A percentile compares a stretch with the other conserved stretches of the same genome.
Evolutionary conservation across 2,888 invertebrate species (phyloP).

Genomic region (Clunio marinus): DNA sequence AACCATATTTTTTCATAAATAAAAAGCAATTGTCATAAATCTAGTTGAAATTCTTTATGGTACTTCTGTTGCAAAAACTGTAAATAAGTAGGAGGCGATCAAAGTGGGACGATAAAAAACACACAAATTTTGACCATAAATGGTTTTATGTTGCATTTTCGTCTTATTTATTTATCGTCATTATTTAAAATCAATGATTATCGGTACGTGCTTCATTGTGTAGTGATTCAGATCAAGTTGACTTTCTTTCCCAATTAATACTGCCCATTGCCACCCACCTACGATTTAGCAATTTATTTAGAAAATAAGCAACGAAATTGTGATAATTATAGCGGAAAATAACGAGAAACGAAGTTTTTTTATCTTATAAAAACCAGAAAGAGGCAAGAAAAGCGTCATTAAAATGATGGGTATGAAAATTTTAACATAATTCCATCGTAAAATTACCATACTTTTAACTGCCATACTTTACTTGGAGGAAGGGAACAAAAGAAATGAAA

Average conservation of each 20-base stretch:
- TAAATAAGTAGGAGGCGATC: too few species aligned
- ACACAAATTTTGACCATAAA: constrained; percentile 3
- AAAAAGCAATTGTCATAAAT: constrained; percentile 22
- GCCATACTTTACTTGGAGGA: not conserved
- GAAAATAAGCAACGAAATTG: not conserved
- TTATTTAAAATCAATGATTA: constrained; percentile 33
- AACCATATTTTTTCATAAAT: constrained; percentile 32
- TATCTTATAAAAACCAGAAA: constrained; percentile 29
- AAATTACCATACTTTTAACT: constrained; percentile 29
- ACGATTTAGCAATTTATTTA: too few species aligned
- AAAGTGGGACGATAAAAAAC: constrained; percentile 15
- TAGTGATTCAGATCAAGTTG: constrained; percentile 24
- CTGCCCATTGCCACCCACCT: too few species aligned
- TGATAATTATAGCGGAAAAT: constrained; percentile 1
- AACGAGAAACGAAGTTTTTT: not conserved
- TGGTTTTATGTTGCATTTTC: not conserved
- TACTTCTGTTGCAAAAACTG: too few species aligned
- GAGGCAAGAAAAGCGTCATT: constrained; percentile 25
- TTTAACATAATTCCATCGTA: constrained; percentile 30
- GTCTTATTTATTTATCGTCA: not conserved
- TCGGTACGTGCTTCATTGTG: too few species aligned
- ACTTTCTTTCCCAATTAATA: too few species aligned
- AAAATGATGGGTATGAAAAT: constrained; percentile 27
- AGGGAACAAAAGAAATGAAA: not conserved
- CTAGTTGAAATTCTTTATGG: constrained; percentile 8